Percentiles rank a stretch among this genome's conserved stretches.
Evolutionary conservation across 1,140 invertebrate species (phyloP).

Genomic region (Heliconius hermathena): DNA sequence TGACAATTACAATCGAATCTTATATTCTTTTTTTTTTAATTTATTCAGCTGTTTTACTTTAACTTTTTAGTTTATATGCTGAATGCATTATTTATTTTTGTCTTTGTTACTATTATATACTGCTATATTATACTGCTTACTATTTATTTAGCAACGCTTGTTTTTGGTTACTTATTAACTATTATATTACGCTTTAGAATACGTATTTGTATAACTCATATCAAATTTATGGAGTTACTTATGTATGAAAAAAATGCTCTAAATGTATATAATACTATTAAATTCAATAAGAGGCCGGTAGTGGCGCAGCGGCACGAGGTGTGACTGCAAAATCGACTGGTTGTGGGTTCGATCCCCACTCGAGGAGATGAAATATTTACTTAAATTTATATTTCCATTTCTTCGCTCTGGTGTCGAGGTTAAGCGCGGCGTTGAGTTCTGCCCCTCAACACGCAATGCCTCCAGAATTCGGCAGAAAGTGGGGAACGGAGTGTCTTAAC

Average conservation of each 20-base stretch:
- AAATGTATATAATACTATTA: background rate
- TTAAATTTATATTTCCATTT: too few species aligned
- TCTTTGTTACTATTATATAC: conserved; percentile 26
- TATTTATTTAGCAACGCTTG: conserved; percentile 33
- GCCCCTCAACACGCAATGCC: too few species aligned
- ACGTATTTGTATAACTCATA: background rate
- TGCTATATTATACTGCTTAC: conserved; percentile 13
- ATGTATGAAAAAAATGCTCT: background rate
- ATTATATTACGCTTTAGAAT: conserved; percentile 5
- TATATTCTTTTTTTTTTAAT: conserved; percentile 60
- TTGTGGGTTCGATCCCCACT: too few species aligned
- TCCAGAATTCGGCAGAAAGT: too few species aligned
- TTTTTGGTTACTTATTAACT: background rate
- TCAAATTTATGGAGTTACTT: background rate
- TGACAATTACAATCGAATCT: conserved; percentile 56
- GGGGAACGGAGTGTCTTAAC: too few species aligned
- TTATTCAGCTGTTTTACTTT: conserved; percentile 58
- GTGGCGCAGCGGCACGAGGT: too few species aligned
- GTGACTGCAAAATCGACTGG: too few species aligned
- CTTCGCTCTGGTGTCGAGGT: too few species aligned
- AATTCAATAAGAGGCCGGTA: background rate
- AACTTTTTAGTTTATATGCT: conserved; percentile 43
- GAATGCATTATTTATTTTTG: conserved; percentile 55
- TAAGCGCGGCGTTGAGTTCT: too few species aligned
- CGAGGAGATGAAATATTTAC: too few species aligned